These are phyloP conservation scores for Zhengitettix transpicula DNA, from an alignment of 2,888 invertebrate species.

Conservation along the genomic window DNA sequence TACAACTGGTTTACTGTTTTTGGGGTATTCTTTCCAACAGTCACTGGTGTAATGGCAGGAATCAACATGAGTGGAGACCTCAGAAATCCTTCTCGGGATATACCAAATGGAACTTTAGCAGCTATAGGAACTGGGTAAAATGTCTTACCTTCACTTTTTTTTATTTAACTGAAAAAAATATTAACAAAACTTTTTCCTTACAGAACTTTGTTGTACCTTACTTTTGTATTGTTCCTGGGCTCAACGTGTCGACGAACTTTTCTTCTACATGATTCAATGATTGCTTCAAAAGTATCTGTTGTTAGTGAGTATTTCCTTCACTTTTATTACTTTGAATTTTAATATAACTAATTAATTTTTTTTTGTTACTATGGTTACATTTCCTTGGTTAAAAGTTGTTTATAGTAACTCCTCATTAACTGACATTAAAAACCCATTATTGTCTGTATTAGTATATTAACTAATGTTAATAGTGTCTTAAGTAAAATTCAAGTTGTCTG, in stretches of 20 bases:
- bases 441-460: too few species aligned
- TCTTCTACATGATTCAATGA: slow-evolving; percentile 68
- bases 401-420: too few species aligned
- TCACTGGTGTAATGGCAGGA: slow-evolving; percentile 90
- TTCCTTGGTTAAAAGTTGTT: too few species aligned
- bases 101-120: slow-evolving; percentile 85
- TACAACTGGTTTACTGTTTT: slow-evolving; percentile 92
- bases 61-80: slow-evolving; percentile 98
- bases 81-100: slow-evolving; percentile 76
- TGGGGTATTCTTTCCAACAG: slow-evolving; percentile 94
- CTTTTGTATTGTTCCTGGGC: slow-evolving; percentile 79
- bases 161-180: not conserved
- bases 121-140: slow-evolving; percentile 76
- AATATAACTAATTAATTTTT: too few species aligned
- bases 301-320: slow-evolving; percentile 29
- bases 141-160: slow-evolving; percentile 1
- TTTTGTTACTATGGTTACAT: too few species aligned
- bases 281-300: slow-evolving; percentile 80
- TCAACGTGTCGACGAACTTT: slow-evolving; percentile 62
- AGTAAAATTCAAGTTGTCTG: too few species aligned
- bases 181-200: slow-evolving; percentile 17
- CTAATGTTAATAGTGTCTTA: too few species aligned
- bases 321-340: too few species aligned
- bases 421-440: too few species aligned
- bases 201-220: slow-evolving; percentile 74